Percentiles rank a stretch among this genome's conserved stretches.
phyloP scores from a whole-genome alignment of 2,888 invertebrate species.

The Branchellion lobata region DNA sequence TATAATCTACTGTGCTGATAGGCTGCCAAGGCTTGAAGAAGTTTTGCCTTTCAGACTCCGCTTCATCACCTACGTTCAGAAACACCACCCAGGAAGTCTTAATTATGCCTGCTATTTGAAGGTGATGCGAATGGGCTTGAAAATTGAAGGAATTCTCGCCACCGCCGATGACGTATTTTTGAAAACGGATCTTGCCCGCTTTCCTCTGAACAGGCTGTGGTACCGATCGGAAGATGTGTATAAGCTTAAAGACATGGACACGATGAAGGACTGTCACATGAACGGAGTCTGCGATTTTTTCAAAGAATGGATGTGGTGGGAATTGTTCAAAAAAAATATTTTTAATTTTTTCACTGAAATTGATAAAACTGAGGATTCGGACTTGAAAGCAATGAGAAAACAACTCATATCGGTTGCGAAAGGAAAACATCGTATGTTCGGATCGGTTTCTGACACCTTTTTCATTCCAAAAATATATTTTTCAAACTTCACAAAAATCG shows the following conservation, averaged over 20 bases:
- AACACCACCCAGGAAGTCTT: background rate
- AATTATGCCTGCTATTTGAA: background rate
- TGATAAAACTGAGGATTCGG: background rate
- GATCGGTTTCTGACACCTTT: background rate
- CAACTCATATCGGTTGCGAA: background rate
- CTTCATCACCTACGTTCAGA: background rate
- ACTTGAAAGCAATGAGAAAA: background rate
- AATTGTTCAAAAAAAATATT: background rate
- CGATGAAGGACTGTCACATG: background rate
- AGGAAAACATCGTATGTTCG: background rate
- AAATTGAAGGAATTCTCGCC: background rate
- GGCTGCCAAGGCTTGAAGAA: background rate
- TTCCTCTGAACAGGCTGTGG: background rate
- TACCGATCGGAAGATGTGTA: too few relatives aligned
- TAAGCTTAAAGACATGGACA: too few relatives aligned
- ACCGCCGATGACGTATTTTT: background rate
- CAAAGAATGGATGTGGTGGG: background rate
- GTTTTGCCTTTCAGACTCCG: background rate
- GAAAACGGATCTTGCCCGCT: background rate
- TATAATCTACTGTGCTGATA: background rate
- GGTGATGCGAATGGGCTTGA: background rate
- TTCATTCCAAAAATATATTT: background rate
- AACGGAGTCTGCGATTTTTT: background rate
- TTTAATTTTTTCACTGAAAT: background rate
- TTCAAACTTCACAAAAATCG: background rate